Percentiles rank a stretch among this genome's conserved stretches.
These are phyloP conservation scores for Megaceryle alcyon DNA, from an alignment of 2,797 vertebrate species.

Conservation along the genomic window DNA sequence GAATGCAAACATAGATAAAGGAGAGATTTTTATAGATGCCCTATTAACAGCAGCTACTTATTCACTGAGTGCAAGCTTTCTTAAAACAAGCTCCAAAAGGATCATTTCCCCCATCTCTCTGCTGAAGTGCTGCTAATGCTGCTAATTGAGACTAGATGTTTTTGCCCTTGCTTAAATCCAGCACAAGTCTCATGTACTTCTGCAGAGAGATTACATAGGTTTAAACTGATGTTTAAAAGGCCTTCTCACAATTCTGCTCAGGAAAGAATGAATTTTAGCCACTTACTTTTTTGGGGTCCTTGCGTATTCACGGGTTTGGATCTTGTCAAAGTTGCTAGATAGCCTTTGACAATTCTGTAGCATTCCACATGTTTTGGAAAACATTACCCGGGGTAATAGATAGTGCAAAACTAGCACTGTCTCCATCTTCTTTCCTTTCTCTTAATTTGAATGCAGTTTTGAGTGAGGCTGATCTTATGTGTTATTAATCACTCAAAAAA, in stretches of 20 bases:
- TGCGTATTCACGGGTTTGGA: neutral
- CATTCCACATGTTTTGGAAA: neutral
- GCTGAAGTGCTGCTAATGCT: conserved; percentile 25
- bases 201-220: neutral
- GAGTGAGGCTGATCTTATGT: neutral
- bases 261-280: neutral
- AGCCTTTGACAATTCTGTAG: neutral
- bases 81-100: conserved; percentile 47
- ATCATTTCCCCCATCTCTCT: conserved; percentile 2
- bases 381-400: neutral
- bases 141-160: conserved; percentile 14
- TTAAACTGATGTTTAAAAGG: neutral
- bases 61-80: conserved; percentile 11
- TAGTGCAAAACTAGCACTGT: neutral
- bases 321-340: neutral
- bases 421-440: neutral
- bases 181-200: neutral
- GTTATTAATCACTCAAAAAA: neutral
- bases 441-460: neutral
- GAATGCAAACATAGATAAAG: conserved; percentile 46
- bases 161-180: conserved; percentile 28
- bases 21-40: conserved; percentile 29
- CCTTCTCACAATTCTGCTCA: neutral
- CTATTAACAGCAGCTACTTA: conserved; percentile 44
- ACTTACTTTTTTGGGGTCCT: neutral